Percentiles rank a stretch among this genome's conserved stretches.
Evolutionary conservation across 2,113 vertebrate species (phyloP).

Genomic region (Brachyhypopomus occidentalis): DNA sequence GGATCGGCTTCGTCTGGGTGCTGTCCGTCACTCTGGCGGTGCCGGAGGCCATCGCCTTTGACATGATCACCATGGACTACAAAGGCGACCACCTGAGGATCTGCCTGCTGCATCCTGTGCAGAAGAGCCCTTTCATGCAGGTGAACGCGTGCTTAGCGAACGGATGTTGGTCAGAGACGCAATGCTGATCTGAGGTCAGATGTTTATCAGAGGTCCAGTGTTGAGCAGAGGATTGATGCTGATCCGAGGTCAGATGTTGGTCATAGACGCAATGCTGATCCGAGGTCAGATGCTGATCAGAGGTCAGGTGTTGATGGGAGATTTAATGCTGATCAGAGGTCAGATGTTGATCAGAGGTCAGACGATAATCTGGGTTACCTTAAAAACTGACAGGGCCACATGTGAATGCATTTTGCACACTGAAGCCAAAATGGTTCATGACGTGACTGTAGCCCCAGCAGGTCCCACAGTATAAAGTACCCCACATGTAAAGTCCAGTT

Average conservation of each 20-base stretch:
- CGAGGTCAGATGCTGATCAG: not conserved
- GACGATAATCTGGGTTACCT: too few species aligned
- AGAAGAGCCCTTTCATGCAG: constrained; percentile 87
- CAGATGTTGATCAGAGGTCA: too few species aligned
- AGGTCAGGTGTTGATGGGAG: not conserved
- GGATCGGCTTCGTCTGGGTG: constrained; percentile 93
- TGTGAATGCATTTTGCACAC: not conserved
- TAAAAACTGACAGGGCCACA: too few species aligned
- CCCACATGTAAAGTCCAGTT: not conserved
- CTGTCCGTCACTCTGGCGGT: constrained; percentile 87
- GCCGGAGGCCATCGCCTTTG: constrained; percentile 91
- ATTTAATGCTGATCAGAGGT: too few species aligned
- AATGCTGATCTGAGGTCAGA: too few species aligned
- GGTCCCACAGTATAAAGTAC: not conserved
- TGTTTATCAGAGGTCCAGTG: too few species aligned
- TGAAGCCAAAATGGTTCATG: not conserved
- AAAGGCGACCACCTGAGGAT: constrained; percentile 82
- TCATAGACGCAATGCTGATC: too few species aligned
- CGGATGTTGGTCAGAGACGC: too few species aligned
- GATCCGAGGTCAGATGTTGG: too few species aligned
- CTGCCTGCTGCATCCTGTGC: constrained; percentile 86
- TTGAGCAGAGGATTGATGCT: too few species aligned
- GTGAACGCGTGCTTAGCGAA: constrained; percentile 67
- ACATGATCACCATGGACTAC: constrained; percentile 87
- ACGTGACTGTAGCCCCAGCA: not conserved